Conservation (phyloP, 2,797 vertebrate genomes). For the Tangara arthus region DNA sequence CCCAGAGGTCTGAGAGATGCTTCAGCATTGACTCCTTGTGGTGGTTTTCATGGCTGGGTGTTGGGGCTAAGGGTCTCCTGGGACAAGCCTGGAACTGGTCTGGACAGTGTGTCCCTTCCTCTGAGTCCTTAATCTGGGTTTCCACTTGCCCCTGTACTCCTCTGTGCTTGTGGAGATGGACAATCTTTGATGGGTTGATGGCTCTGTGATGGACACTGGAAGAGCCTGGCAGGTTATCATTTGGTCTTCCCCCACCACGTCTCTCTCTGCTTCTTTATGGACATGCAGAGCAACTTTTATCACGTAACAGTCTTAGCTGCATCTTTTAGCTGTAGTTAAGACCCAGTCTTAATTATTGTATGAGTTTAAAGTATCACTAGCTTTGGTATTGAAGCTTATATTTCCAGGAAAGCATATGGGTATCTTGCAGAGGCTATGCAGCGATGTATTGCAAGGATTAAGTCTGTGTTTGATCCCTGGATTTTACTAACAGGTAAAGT, state of each 20-base stretch:
- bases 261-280: background rate
- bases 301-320: background rate
- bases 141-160: background rate
- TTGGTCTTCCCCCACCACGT: rapidly evolving
- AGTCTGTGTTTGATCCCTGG: background rate
- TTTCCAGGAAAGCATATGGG: background rate
- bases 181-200: background rate
- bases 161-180: background rate
- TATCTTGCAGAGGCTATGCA: background rate
- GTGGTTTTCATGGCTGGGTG: background rate
- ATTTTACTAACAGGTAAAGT: background rate
- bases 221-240: background rate
- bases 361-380: background rate
- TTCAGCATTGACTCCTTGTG: background rate
- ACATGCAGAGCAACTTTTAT: background rate
- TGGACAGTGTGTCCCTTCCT: background rate
- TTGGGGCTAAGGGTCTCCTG: background rate
- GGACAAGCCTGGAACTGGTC: background rate
- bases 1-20: background rate
- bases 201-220: background rate
- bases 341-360: background rate
- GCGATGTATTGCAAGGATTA: background rate
- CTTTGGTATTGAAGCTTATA: background rate
- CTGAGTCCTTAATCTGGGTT: background rate
- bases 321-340: background rate